These are phyloP conservation scores for Ormyrus nitidulus DNA, from an alignment of 2,888 invertebrate species.

Conservation along the genomic window DNA sequence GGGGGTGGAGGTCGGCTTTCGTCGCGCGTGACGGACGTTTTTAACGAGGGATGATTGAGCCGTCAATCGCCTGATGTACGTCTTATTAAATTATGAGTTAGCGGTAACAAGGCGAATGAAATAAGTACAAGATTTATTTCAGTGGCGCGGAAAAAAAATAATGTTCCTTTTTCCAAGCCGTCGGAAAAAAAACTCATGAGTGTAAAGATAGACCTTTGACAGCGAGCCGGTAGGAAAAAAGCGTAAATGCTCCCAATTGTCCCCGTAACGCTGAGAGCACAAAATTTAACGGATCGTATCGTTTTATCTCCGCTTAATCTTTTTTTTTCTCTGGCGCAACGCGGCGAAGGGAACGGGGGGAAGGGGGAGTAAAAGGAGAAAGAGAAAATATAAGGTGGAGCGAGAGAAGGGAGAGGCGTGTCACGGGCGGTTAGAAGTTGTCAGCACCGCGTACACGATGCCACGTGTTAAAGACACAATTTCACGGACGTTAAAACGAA, in stretches of 20 bases:
- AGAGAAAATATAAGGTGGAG: not conserved
- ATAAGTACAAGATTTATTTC: too few species aligned
- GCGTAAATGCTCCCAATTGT: too few species aligned
- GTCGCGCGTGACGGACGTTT: too few species aligned
- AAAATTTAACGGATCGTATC: slow-evolving; percentile 42
- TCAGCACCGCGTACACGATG: slow-evolving; percentile 12
- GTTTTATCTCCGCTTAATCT: slow-evolving; percentile 10
- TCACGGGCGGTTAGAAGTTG: slow-evolving; percentile 33
- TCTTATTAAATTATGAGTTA: too few species aligned
- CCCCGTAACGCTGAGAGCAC: slow-evolving; percentile 3
- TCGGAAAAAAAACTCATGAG: not conserved
- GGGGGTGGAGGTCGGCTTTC: too few species aligned
- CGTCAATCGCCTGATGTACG: too few species aligned
- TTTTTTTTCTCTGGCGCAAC: not conserved
- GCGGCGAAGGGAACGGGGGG: not conserved
- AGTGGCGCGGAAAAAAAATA: not conserved
- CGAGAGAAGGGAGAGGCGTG: slow-evolving; percentile 4
- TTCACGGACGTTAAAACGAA: slow-evolving; percentile 20
- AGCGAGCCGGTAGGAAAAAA: too few species aligned
- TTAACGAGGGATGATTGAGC: too few species aligned
- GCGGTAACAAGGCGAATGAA: too few species aligned
- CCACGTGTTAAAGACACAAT: slow-evolving; percentile 51
- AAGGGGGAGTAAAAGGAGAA: not conserved
- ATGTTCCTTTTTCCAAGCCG: not conserved
- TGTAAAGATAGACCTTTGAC: too few species aligned